Evolutionary conservation across 2,113 vertebrate genomes (phyloP), one percentile per base, ranked within the genome.

Genomic region (Rhinoderma darwinii): DNA sequence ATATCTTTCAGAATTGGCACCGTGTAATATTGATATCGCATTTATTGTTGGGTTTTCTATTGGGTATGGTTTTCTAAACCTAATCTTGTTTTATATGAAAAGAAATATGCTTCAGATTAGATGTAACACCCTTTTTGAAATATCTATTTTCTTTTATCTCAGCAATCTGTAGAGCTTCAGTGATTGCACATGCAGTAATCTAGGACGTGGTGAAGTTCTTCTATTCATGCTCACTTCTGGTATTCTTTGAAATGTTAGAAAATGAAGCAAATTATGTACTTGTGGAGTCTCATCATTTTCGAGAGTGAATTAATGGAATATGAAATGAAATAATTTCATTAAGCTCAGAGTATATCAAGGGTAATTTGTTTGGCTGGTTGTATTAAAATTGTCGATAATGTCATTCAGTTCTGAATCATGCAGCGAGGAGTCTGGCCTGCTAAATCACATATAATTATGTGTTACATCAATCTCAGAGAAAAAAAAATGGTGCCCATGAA

Each of bases 271-370:
- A 80, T 86, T 80, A 86, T 72, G 61, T n/a, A 72, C 75, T 56
- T 80, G 30, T 41, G 59, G 66, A 56, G 76, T 12, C 39, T 66
- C 72, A 59, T 86, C 76, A 80, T 54, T 80, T 85, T 72, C 76
- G 61, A 72, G 30, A 54, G 54, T 54, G 61, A 86, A 80, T 86
- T 86, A 86, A 80, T 80, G 61, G 61, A 68, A 72, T 80, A 51
- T 68, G 84, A 80, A 86, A 79, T 54, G 43, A 80, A 86, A 86
- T 86, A 70, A 86, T 80, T 80, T 80, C 41, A 80, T 79, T 54
- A 43, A 39, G 41, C 75, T 37, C 74, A 68, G 27, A 37, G 75
- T 56, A 51, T 41, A 72, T 86, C 75, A 72, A 79, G 59, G 63
- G 39, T 78, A 47, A 86, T 68, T 76, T 66, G 84, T 80, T 72